Percentiles rank a stretch among this genome's conserved stretches.
Evolutionary conservation across 2,888 invertebrate species (phyloP).

Genomic region (Atrina japonica): DNA sequence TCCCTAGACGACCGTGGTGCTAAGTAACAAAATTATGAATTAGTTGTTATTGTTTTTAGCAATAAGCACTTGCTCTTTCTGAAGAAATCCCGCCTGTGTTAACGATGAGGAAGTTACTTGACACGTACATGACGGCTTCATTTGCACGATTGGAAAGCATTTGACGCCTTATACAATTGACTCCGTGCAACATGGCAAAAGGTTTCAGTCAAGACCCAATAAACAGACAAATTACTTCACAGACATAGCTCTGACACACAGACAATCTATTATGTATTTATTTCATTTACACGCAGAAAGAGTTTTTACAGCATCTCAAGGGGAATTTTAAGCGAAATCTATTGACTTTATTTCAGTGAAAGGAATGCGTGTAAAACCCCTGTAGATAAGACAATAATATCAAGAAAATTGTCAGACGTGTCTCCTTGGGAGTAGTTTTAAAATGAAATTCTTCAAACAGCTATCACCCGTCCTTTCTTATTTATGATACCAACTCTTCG

Average conservation of each 20-base stretch:
- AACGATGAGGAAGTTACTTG: slow-evolving; percentile 37
- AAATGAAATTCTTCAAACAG: slow-evolving; percentile 20
- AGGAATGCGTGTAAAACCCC: slow-evolving; percentile 21
- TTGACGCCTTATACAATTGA: slow-evolving; percentile 47
- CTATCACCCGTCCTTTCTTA: slow-evolving; percentile 15
- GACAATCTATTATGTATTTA: slow-evolving; percentile 51
- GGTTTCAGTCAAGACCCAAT: slow-evolving; percentile 46
- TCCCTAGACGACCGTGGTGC: too few relatives aligned
- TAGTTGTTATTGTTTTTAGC: slow-evolving; percentile 14
- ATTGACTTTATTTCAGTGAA: slow-evolving; percentile 20
- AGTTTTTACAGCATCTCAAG: slow-evolving; percentile 43
- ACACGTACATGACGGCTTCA: slow-evolving; percentile 43
- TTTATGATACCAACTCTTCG: background rate
- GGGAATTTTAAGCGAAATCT: slow-evolving; percentile 45
- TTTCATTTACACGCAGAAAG: slow-evolving; percentile 51
- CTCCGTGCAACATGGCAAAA: slow-evolving; percentile 42
- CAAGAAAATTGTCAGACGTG: slow-evolving; percentile 18
- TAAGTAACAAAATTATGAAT: too few relatives aligned
- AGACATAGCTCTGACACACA: slow-evolving; percentile 38
- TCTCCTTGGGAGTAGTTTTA: slow-evolving; percentile 10
- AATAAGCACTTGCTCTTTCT: slow-evolving; percentile 22
- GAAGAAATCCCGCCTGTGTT: slow-evolving; percentile 30
- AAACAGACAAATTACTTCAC: slow-evolving; percentile 45
- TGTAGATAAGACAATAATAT: slow-evolving; percentile 24
- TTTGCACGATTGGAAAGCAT: slow-evolving; percentile 46